A percentile compares a stretch with the other conserved stretches of the same genome.
phyloP scores from a whole-genome alignment of 2,797 vertebrate genomes.

The Sebastolobus altivelis region DNA sequence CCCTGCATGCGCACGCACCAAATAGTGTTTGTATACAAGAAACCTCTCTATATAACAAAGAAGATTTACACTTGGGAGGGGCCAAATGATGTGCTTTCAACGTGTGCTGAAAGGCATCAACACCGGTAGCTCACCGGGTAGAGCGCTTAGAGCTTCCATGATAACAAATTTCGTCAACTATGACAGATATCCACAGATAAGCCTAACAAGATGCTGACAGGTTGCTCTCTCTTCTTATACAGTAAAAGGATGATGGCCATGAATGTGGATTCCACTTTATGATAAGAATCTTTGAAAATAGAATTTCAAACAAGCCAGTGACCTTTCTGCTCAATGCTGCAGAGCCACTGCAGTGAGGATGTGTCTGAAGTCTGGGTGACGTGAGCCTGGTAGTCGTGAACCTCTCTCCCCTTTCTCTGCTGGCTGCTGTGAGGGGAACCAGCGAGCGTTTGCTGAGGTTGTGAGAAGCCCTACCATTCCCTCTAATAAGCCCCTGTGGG shows the following conservation, averaged over 20 bases:
- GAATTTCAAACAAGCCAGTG: constrained; percentile 61
- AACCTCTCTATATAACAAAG: neutral
- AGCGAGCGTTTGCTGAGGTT: constrained; percentile 68
- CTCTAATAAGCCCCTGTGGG: constrained; percentile 84
- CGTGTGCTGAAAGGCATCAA: constrained; percentile 5
- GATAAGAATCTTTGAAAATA: constrained; percentile 54
- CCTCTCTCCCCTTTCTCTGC: constrained; percentile 59
- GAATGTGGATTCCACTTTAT: constrained; percentile 34
- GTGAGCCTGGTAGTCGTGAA: constrained; percentile 71
- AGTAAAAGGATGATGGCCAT: neutral
- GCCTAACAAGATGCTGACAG: constrained; percentile 10
- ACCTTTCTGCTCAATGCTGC: constrained; percentile 66
- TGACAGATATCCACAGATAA: constrained; percentile 16
- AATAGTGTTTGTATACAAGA: no score
- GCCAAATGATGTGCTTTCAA: neutral
- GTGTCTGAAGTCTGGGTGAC: constrained; percentile 62
- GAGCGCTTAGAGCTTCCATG: neutral
- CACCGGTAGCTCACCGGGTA: neutral
- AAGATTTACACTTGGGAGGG: neutral
- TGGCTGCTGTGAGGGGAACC: constrained; percentile 66
- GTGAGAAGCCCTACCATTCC: constrained; percentile 71
- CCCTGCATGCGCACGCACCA: no score
- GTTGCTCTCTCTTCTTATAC: constrained; percentile 2
- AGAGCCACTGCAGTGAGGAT: constrained; percentile 61
- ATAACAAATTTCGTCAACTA: constrained; percentile 1